Evolutionary conservation across 2,888 invertebrate species (phyloP), one percentile per base, ranked within the genome.

Genomic region (Acheta domesticus): DNA sequence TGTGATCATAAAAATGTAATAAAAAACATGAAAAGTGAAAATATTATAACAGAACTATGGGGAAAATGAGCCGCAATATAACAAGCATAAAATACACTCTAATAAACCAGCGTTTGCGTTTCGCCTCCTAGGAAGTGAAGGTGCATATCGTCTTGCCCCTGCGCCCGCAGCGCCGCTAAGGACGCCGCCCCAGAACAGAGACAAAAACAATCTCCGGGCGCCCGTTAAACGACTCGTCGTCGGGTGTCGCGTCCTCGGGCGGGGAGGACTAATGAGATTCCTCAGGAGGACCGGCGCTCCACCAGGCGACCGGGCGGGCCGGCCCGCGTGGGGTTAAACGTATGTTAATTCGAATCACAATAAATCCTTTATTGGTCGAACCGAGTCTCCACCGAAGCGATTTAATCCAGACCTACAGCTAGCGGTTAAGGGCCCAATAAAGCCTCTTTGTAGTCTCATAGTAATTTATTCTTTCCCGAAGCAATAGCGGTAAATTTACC

Each of bases 301-400:
- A 8, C 0, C 36, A 5, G 36, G 5, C 36, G 36, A 36, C 36
- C 36, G 36, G 23, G 1, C 23, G 23, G 23, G 23, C 23, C 23
- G 23, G 23, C 23, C 23, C 36, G 36, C 36, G 36, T 36, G 36
- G 36, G 62, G n/a, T 19, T 19, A n/a, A 14, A 62, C n/a, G n/a
- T 62, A 62, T 62, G 62, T 62, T 19, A 62, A 62, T 62, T 14
- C 62, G n/a, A 62, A n/a, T 62, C 62, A 19, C 62, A 62, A 62
- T 62, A 62, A 62, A 62, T 62, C 62, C 62, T 62, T 62, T 62
- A 62, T 62, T 62, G 62, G 62, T 62, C 62, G 62, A n/a, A 62
- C n/a, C n/a, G 16, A 19, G 62, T 19, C 14, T n/a, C 14, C 62
- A n/a, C 14, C 62, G 62, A 62, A 14, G 14, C 62, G 62, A 62